Evolutionary conservation across 2,888 invertebrate species (phyloP), one percentile per base, ranked within the genome.

Genomic region (Magallana nippona): DNA sequence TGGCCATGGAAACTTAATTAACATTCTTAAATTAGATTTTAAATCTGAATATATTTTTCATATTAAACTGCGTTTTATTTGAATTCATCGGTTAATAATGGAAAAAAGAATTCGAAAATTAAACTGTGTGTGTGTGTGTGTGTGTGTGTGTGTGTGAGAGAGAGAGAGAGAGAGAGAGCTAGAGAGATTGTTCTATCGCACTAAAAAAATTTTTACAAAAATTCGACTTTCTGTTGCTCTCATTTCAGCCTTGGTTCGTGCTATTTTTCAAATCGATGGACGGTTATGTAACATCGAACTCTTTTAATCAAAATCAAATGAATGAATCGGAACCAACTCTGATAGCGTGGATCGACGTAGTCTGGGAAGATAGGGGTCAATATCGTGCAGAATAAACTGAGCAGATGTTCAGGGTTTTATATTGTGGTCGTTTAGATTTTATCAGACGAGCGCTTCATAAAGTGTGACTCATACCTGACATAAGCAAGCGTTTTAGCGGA

Each of bases 161-260:
- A 77, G 44, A 77, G 82, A 55, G 77, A 22, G 78, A 55, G 78
- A 55, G 58, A 27, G 55, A 55, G 27, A 78, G 58, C 79, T 62
- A 78, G 32, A 79, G 57, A 83, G 19, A 60, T n/a, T n/a, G n/a
- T n/a, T n/a, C n/a, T n/a, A n/a, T n/a, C n/a, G 22, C 22, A 44
- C 44, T 44, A 44, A 44, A 44, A 32, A 44, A 44, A 27, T 27
- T 1, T 1, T 1, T 1, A 1, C 27, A 27, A 27, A 27, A 27
- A 27, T 8, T 44, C 8, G 44, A 44, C 8, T 8, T 44, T 8
- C 44, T 44, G 5, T 44, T 8, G 44, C 44, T 8, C 44, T 44
- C 44, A 44, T 0, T 44, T 8, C 19, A 60, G 27, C 8, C 32
- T 22, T 15, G 71, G 15, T 71, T 27, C 5, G 32, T 71, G 19